Conservation (phyloP, 2,797 vertebrate species). For the Enteromius treurensis region DNA sequence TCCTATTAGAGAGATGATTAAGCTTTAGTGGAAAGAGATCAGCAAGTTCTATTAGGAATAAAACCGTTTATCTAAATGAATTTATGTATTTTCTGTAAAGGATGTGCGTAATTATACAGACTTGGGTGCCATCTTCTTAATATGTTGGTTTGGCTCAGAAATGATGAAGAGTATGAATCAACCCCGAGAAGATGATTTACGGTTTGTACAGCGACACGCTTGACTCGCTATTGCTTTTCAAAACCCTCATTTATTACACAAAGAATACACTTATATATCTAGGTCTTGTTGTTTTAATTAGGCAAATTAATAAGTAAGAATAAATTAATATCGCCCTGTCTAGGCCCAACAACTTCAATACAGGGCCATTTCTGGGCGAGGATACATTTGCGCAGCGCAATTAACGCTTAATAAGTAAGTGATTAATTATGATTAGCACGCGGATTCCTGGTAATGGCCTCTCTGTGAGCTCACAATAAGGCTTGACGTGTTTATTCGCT, state of each 20-base stretch:
- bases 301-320: conserved; percentile 85
- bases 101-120: conserved; percentile 55
- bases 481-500: conserved; percentile 79
- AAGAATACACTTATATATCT: conserved; percentile 78
- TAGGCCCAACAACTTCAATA: conserved; percentile 66
- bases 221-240: conserved; percentile 74
- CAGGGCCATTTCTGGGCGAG: conserved; percentile 67
- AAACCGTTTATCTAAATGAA: conserved; percentile 31
- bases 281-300: conserved; percentile 85
- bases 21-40: conserved; percentile 48
- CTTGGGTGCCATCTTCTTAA: conserved; percentile 69
- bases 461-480: conserved; percentile 81
- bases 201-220: conserved; percentile 74
- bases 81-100: conserved; percentile 45
- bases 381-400: conserved; percentile 82
- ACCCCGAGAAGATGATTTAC: conserved; percentile 80
- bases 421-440: conserved; percentile 86
- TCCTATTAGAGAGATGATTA: conserved; percentile 52
- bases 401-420: conserved; percentile 87
- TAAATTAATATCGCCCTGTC: conserved; percentile 80
- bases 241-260: conserved; percentile 78
- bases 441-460: conserved; percentile 80
- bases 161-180: conserved; percentile 78
- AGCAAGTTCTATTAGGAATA: conserved; percentile 47
- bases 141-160: conserved; percentile 73